Conservation (phyloP, 2,888 invertebrate genomes). For the Dynastes grantii region DNA sequence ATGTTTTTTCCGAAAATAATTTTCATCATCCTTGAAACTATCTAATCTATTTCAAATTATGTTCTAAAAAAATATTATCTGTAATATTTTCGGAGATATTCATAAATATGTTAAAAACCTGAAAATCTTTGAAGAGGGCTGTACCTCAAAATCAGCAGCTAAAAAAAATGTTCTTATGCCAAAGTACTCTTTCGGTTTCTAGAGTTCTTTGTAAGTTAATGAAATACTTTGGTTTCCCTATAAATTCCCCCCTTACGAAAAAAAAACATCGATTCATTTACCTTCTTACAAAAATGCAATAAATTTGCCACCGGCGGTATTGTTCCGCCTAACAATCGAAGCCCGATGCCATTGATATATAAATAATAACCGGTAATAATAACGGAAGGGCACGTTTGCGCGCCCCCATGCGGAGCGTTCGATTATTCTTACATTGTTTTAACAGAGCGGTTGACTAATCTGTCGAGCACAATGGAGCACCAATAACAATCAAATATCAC, state of each 20-base stretch:
- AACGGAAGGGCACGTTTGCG: conserved; percentile 43
- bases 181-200: too few species aligned
- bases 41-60: too few species aligned
- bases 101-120: too few species aligned
- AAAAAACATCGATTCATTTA: conserved; percentile 14
- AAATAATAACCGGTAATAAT: conserved; percentile 47
- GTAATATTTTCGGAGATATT: too few species aligned
- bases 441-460: conserved; percentile 51
- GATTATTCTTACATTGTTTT: conserved; percentile 53
- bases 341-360: conserved; percentile 41
- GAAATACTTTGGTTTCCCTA: too few species aligned
- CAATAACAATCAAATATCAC: conserved; percentile 56
- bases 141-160: too few species aligned
- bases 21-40: too few species aligned
- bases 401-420: conserved; percentile 51
- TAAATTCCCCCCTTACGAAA: not conserved
- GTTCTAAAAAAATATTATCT: too few species aligned
- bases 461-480: conserved; percentile 47
- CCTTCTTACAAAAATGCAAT: conserved; percentile 40
- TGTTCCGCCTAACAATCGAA: conserved; percentile 36
- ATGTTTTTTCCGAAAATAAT: too few species aligned
- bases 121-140: too few species aligned
- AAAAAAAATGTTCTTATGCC: too few species aligned
- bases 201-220: too few species aligned
- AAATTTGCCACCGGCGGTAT: conserved; percentile 25